Conservation (phyloP, 2,113 vertebrate species). For the Pithys albifrons region DNA sequence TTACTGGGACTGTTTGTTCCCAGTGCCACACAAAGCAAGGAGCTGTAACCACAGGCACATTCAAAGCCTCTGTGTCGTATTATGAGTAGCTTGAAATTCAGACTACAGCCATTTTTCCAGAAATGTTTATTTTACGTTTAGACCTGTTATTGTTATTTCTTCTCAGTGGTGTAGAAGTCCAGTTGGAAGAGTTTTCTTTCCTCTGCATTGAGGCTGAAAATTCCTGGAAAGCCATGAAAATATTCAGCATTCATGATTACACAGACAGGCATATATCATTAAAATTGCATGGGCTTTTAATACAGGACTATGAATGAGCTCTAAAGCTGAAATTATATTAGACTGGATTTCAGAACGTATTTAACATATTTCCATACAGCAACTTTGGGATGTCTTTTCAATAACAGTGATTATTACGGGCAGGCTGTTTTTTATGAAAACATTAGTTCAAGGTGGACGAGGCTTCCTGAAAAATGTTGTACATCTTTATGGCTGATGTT, state of each 20-base stretch:
- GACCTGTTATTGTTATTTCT: conserved; percentile 78
- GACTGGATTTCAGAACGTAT: conserved; percentile 77
- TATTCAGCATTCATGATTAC: conserved; percentile 79
- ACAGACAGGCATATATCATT: conserved; percentile 73
- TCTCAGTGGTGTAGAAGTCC: conserved; percentile 73
- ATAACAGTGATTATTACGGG: conserved; percentile 71
- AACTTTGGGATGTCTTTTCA: conserved; percentile 73
- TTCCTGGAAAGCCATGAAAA: conserved; percentile 76
- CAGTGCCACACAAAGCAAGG: neutral
- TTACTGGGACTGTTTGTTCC: neutral
- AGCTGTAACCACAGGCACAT: conserved; percentile 29
- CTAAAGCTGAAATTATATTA: conserved; percentile 76
- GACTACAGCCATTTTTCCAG: conserved; percentile 72
- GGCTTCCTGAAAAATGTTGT: conserved; percentile 75
- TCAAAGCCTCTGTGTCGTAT: conserved; percentile 27
- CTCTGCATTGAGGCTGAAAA: conserved; percentile 68
- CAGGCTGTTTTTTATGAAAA: conserved; percentile 76
- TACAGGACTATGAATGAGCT: conserved; percentile 75
- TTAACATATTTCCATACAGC: conserved; percentile 77
- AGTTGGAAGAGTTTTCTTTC: conserved; percentile 76
- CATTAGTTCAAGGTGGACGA: conserved; percentile 74
- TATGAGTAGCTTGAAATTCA: conserved; percentile 65
- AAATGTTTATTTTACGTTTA: conserved; percentile 78
- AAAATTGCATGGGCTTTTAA: conserved; percentile 75
- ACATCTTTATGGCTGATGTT: conserved; percentile 73